Evolutionary conservation across 2,888 invertebrate species (phyloP), one percentile per base, ranked within the genome.

Genomic region (Tetramorium bicarinatum): DNA sequence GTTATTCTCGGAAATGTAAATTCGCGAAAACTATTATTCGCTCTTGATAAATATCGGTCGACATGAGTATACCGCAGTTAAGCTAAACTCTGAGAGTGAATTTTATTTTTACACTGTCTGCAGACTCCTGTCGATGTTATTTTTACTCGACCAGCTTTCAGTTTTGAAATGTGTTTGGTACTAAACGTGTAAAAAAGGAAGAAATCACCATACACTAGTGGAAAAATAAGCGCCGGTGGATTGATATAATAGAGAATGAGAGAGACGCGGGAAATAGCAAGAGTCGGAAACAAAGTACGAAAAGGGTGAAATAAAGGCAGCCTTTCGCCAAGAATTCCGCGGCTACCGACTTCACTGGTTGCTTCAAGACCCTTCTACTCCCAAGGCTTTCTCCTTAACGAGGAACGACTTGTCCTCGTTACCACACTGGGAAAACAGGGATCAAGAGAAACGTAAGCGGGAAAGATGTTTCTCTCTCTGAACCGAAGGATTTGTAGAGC

Each of bases 371-470:
- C 80, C 79, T 76, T 82, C 84, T 61, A 77, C 82, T 86, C 82
- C 34, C 54, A 52, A 66, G 84, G 85, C 85, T 89, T 88, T 84
- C 83, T 86, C 85, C 84, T 88, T 92, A 92, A 92, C 89, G 90
- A 86, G 88, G 75, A 89, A 88, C 89, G 91, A 91, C 91, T 92
- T 91, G 90, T 91, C 88, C 91, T 92, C 91, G 91, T 92, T 92
- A 92, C 87, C 85, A 82, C 85, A 86, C 81, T 84, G 77, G 52
- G 82, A 85, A 89, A 88, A 87, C 85, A 88, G 84, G 86, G 87
- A 87, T 90, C 88, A 88, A 85, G 83, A 79, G 82, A 87, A 84
- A 72, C 84, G 72, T 71, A 82, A 84, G 75, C 59, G 83, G 61
- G 84, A 79, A 84, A 81, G 84, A 83, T 85, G 84, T 83, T 87